Evolutionary conservation across 2,113 vertebrate genomes (phyloP).

Genomic region (Tragelaphus imberbis): DNA sequence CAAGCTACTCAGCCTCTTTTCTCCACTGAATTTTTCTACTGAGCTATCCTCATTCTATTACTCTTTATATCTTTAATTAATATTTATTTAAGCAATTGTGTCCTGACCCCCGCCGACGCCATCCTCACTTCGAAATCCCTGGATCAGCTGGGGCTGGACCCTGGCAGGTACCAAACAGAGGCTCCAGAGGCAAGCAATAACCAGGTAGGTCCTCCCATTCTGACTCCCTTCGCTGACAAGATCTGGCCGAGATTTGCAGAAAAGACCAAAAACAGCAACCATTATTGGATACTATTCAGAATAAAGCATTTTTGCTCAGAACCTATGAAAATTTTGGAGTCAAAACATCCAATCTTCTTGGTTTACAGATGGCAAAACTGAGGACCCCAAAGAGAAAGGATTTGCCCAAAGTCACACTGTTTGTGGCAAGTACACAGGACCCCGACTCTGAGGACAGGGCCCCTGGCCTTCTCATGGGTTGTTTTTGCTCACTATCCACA

Average conservation of each 20-base stretch:
- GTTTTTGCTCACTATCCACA: neutral
- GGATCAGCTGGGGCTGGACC: no score
- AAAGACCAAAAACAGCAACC: neutral
- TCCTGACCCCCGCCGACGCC: no score
- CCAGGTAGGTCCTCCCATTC: neutral
- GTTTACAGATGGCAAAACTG: neutral
- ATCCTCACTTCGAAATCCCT: no score
- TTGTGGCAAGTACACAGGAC: neutral
- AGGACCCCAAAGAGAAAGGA: neutral
- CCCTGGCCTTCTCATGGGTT: accelerated
- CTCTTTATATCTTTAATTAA: no score
- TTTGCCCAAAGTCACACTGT: neutral
- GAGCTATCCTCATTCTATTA: no score
- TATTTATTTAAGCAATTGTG: no score
- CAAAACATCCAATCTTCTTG: neutral
- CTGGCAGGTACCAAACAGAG: no score
- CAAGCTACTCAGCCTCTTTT: no score
- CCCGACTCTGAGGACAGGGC: neutral
- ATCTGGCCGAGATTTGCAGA: neutral
- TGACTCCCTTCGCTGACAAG: neutral
- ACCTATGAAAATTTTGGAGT: neutral
- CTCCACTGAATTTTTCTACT: no score
- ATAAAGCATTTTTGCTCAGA: neutral
- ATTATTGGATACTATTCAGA: neutral
- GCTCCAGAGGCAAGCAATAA: neutral